Conservation (phyloP, 2,888 invertebrate species). For the Augochlorella aurata region DNA sequence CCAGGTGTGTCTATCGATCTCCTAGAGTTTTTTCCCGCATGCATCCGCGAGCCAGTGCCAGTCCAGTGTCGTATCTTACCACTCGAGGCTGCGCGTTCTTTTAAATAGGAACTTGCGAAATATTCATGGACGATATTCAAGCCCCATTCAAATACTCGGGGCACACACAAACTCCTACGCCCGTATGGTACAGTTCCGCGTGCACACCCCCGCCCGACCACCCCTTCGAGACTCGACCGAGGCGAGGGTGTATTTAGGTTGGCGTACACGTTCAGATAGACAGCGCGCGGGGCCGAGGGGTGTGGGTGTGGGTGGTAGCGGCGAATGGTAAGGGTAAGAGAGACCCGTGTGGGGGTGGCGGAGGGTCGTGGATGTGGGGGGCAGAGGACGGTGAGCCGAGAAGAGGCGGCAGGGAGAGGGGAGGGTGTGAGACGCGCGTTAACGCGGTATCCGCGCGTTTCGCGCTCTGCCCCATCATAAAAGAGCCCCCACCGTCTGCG, state of each 20-base stretch:
- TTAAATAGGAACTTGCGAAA: constrained; percentile 73
- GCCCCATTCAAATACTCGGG: constrained; percentile 70
- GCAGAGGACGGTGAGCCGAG: background rate
- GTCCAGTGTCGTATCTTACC: constrained; percentile 67
- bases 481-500: constrained; percentile 69
- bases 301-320: background rate
- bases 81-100: constrained; percentile 63
- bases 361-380: background rate
- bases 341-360: background rate
- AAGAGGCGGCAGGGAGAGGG: background rate
- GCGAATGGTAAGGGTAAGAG: constrained; percentile 2
- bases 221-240: constrained; percentile 31
- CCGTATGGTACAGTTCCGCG: constrained; percentile 11
- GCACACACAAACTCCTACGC: constrained; percentile 9
- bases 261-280: constrained; percentile 54
- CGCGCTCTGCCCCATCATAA: constrained; percentile 75
- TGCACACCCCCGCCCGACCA: constrained; percentile 27
- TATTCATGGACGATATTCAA: constrained; percentile 77
- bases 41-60: constrained; percentile 35
- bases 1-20: constrained; percentile 51
- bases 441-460: constrained; percentile 72
- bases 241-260: constrained; percentile 65
- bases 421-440: constrained; percentile 39
- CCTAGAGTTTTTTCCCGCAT: constrained; percentile 23
- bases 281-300: constrained; percentile 5